These are phyloP conservation scores for Conops quadrifasciatus DNA, from an alignment of 2,888 invertebrate species.

Conservation along the genomic window DNA sequence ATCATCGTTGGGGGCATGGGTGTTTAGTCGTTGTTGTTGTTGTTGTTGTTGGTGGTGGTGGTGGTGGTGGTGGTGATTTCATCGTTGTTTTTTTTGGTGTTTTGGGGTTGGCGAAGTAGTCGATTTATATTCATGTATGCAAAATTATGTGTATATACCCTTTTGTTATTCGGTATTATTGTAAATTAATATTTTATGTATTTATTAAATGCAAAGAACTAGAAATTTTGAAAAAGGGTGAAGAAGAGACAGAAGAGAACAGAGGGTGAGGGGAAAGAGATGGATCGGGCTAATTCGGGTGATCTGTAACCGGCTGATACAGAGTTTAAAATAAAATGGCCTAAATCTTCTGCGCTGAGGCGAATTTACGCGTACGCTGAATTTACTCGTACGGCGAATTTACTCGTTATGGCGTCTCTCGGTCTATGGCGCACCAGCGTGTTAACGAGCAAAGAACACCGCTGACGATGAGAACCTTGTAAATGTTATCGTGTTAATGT, in stretches of 20 bases:
- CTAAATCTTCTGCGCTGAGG: too few species aligned
- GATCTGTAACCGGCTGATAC: too few species aligned
- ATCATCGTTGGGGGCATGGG: conserved; percentile 22
- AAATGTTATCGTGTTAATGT: too few species aligned
- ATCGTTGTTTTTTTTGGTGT: conserved; percentile 15
- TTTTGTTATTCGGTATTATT: not conserved
- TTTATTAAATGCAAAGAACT: not conserved
- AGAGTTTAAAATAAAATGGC: too few species aligned
- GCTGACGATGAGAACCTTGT: too few species aligned
- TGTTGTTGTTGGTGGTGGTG: conserved; percentile 25
- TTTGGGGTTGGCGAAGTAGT: conserved; percentile 3
- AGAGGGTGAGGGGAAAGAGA: not conserved
- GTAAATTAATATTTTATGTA: not conserved
- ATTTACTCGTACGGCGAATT: too few species aligned
- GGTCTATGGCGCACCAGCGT: too few species aligned
- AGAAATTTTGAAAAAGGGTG: not conserved
- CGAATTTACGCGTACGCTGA: too few species aligned
- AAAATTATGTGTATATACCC: too few species aligned
- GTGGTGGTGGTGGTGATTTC: conserved; percentile 25
- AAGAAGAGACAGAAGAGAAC: not conserved
- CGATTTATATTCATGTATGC: not conserved
- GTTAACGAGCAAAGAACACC: too few species aligned
- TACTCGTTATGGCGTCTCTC: too few species aligned
- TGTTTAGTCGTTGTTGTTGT: conserved; percentile 6
- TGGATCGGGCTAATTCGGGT: too few species aligned